These are phyloP conservation scores for Lycorma delicatula DNA, from an alignment of 1,140 invertebrate species.

Conservation along the genomic window DNA sequence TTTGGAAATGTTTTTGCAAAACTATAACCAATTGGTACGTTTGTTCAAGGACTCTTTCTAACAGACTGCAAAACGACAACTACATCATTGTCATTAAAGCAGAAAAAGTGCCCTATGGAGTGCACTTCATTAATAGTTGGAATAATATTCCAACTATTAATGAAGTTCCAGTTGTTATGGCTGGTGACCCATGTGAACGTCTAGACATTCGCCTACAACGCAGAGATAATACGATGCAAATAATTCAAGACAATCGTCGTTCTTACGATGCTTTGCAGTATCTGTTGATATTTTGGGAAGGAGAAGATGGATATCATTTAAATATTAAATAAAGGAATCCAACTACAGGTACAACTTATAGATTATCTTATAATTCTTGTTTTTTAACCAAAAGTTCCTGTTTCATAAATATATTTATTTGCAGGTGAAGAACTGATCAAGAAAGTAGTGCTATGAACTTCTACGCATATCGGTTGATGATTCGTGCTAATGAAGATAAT, in stretches of 20 bases:
- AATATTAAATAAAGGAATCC: conserved; percentile 33
- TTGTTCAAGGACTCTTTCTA: no score
- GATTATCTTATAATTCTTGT: no score
- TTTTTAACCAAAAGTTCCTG: no score
- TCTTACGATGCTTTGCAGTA: background rate
- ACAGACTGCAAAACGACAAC: no score
- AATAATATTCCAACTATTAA: conserved; percentile 28
- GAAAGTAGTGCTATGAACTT: conserved; percentile 27
- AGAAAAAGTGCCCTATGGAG: conserved; percentile 24
- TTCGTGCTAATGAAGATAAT: conserved; percentile 28
- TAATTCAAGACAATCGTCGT: conserved; percentile 19
- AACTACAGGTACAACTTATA: no score
- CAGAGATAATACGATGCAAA: conserved; percentile 16
- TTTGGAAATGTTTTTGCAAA: no score
- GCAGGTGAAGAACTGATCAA: conserved; percentile 20
- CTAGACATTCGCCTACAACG: background rate
- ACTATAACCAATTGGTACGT: no score
- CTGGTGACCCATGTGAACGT: conserved; percentile 17
- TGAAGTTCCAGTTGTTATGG: conserved; percentile 30
- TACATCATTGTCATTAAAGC: conserved; percentile 19
- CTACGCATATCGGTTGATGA: conserved; percentile 33
- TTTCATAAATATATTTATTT: no score
- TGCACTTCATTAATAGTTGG: conserved; percentile 22
- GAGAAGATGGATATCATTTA: conserved; percentile 36
- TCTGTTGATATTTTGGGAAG: conserved; percentile 34